Percentiles rank a stretch among this genome's conserved stretches.
These are phyloP conservation scores for Chelonus formosanus DNA, from an alignment of 2,888 invertebrate species.

Conservation along the genomic window DNA sequence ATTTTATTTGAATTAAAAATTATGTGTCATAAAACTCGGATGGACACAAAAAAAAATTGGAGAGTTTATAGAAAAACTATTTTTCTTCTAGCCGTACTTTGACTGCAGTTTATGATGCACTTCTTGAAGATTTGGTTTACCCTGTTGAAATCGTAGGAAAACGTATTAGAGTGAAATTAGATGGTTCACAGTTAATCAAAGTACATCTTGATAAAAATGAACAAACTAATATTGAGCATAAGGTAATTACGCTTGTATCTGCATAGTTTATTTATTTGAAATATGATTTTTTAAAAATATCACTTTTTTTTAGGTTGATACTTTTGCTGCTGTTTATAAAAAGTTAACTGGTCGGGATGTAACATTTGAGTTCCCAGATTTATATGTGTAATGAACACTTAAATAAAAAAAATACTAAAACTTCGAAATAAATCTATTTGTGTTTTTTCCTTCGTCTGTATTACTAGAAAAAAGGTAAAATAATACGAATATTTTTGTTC, in stretches of 20 bases:
- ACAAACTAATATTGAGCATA: slow-evolving; percentile 99
- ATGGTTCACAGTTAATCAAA: slow-evolving; percentile 95
- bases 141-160: slow-evolving; percentile 99
- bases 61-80: background rate
- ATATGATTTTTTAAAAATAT: slow-evolving; percentile 22
- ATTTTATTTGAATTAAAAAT: too few relatives aligned
- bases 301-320: slow-evolving; percentile 83
- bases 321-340: slow-evolving; percentile 98
- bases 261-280: slow-evolving; percentile 19
- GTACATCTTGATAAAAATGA: slow-evolving; percentile 98
- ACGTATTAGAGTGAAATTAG: slow-evolving; percentile 93
- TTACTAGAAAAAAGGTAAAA: too few relatives aligned
- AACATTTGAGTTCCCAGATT: slow-evolving; percentile 98
- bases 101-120: slow-evolving; percentile 96
- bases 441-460: background rate
- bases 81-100: slow-evolving; percentile 78
- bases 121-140: slow-evolving; percentile 96
- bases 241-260: slow-evolving; percentile 67
- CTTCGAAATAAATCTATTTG: slow-evolving; percentile 17
- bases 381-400: slow-evolving; percentile 79
- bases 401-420: slow-evolving; percentile 39
- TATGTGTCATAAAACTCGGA: too few relatives aligned
- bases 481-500: background rate
- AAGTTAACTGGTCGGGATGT: slow-evolving; percentile 99
- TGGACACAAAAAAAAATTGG: background rate